Conservation (phyloP, 1,140 invertebrate genomes). For the Odontomachus brunneus region DNA sequence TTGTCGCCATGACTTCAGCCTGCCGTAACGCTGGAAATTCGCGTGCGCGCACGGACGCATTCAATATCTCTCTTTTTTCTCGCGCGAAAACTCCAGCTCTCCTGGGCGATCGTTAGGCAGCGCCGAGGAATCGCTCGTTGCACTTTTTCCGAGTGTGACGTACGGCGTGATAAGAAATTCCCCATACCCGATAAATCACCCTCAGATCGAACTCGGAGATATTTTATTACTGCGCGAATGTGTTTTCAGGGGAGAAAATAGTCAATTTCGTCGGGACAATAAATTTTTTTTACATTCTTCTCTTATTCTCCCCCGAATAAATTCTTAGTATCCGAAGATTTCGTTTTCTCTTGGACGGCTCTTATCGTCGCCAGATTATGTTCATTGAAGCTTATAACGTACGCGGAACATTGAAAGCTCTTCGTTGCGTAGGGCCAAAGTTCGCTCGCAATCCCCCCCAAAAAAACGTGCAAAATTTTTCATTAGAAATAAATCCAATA, state of each 20-base stretch:
- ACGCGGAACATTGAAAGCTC: no score
- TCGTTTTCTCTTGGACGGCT: no score
- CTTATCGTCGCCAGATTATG: no score
- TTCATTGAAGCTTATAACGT: no score
- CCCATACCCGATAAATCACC: constrained; percentile 25
- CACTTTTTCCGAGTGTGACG: constrained; percentile 23
- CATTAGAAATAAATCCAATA: background rate
- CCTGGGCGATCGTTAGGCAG: constrained; percentile 8
- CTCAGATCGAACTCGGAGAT: constrained; percentile 37
- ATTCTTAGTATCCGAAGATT: background rate
- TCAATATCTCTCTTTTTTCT: constrained; percentile 29
- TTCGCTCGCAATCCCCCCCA: background rate
- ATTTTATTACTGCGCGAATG: constrained; percentile 41
- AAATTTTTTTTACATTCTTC: constrained; percentile 11
- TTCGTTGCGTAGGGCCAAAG: background rate
- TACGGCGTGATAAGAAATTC: constrained; percentile 34
- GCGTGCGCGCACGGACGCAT: constrained; percentile 41
- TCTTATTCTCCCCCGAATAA: background rate
- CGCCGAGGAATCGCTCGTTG: constrained; percentile 27
- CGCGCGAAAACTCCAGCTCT: constrained; percentile 12
- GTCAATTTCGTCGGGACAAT: background rate
- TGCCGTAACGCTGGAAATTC: constrained; percentile 51
- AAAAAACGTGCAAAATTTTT: background rate
- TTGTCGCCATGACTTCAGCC: constrained; percentile 61
- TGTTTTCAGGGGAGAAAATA: background rate